Evolutionary conservation across 1,140 invertebrate species (phyloP), one percentile per base, ranked within the genome.

Genomic region (Bombus turneri): DNA sequence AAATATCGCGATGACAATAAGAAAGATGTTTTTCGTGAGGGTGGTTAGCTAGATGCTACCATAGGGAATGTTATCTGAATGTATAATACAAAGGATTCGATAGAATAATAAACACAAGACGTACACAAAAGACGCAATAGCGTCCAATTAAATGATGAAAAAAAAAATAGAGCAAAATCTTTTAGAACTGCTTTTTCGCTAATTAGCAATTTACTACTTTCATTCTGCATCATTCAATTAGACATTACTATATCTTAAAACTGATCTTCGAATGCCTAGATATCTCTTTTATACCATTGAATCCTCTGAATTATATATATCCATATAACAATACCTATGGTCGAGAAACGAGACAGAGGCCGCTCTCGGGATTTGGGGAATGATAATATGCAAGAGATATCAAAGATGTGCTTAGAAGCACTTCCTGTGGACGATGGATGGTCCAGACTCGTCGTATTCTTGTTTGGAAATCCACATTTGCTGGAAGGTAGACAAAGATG

Each of bases 391-490:
- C 77, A 85, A 90, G 85, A 86, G 81, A 79, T 86, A 86, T 88
- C 62, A 75, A 80, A 84, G 68, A 74, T 85, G 87, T 81, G 83
- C 81, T 98, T 98, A 99, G 97, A 99, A 99, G 96, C 98, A 99
- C 96, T 99, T 99, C 96, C 98, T 97, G 97, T 99, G 98, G 89
- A 99, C 98, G 95, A 99, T 98, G 93, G 97, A 97, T 89, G 98
- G 98, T 90, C 98, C 98, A 92, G 98, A 98, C 95, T 99, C 98
- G 95, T 99, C 98, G 95, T 99, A 99, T 95, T 99, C 98, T 95
- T 98, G 98, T 95, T 99, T 99, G 93, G 97, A 98, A 96, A 99
- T 99, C 98, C 98, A 99, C 98, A 98, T 98, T 95, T 98, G 97
- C 95, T 98, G 98, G 97, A 98, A 98, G 95, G 98, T 98, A 90